Evolutionary conservation across 2,797 vertebrate species (phyloP), one percentile per base, ranked within the genome.

Genomic region (Eulemur albifrons): DNA sequence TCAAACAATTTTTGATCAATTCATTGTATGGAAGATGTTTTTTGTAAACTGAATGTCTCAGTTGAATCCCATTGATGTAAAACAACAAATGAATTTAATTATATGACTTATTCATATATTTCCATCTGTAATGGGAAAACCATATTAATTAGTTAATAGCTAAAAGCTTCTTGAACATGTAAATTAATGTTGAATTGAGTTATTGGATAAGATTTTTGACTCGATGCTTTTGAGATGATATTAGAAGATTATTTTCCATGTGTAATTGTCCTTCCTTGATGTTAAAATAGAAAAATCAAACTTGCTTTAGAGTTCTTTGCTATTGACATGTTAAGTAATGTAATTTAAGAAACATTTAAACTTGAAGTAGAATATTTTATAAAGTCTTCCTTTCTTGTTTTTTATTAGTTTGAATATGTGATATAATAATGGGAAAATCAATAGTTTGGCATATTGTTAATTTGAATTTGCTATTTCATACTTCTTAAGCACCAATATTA

Each of bases 291-390:
- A 54, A 85, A 92, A 91, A 23, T 69, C 50, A 50, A 75, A 30
- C 30, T 88, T 82, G 40, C 61, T 85, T 92, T 86, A 75, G 79
- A 76, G 2, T 88, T 94, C 25, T 96, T 96, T 30, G 77, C 13
- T 88, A 30, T 70, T 83, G 17, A 90, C 43, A 35, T 65, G 3
- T 32, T 21, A 45, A 92, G 45, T 65, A 65, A 65, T 65, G 14
- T 65, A 61, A 80, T 80, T 96, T 89, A 82, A 35, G 40, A 69
- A 90, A 88, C 83, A 80, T 82, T 88, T 95, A 90, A 93, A 84
- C 18, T 54, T 92, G 45, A 85, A 82, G 11, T 85, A 20, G 21
- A 86, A 82, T 96, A 81, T 76, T 76, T 61, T 81, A 72, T 72
- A 65, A 82, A 86, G 48, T 88, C 10, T 69, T 69, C 25, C 63